phyloP scores from a whole-genome alignment of 1,140 invertebrate genomes.

The Rhagoletis zephyria region DNA sequence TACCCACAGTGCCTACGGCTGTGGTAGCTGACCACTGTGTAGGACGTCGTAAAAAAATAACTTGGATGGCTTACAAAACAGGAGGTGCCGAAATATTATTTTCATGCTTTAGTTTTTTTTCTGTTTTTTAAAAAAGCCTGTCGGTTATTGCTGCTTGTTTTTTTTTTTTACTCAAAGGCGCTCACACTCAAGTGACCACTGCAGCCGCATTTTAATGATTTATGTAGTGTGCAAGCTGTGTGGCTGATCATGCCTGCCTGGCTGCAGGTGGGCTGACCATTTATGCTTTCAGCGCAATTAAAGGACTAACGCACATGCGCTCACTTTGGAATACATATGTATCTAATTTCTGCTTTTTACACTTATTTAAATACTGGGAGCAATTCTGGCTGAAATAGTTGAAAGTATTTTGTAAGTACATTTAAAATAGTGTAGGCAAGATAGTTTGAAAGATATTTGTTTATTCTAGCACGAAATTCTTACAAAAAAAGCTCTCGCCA shows the following conservation, averaged over 20 bases:
- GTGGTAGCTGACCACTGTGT: background rate
- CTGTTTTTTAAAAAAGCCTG: background rate
- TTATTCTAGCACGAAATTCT: no score
- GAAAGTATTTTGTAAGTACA: background rate
- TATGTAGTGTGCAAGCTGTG: background rate
- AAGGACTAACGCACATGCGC: background rate
- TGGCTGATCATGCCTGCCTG: background rate
- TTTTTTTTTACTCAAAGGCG: background rate
- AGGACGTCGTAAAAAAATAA: background rate
- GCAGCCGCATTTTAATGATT: conserved; percentile 5
- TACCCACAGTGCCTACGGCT: background rate
- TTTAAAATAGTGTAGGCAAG: no score
- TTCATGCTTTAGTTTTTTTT: background rate
- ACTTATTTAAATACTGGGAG: background rate
- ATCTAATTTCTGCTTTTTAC: no score
- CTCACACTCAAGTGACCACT: background rate
- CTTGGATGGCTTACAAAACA: background rate
- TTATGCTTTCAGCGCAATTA: conserved; percentile 29
- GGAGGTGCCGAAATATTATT: background rate
- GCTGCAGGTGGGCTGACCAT: background rate
- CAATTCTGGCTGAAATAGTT: background rate
- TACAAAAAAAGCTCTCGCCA: no score
- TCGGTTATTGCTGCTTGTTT: background rate
- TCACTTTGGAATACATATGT: no score
- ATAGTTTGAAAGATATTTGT: no score